Percentiles rank a stretch among this genome's conserved stretches.
Conservation (phyloP, 2,113 vertebrate species). For the Ovis canadensis region DNA sequence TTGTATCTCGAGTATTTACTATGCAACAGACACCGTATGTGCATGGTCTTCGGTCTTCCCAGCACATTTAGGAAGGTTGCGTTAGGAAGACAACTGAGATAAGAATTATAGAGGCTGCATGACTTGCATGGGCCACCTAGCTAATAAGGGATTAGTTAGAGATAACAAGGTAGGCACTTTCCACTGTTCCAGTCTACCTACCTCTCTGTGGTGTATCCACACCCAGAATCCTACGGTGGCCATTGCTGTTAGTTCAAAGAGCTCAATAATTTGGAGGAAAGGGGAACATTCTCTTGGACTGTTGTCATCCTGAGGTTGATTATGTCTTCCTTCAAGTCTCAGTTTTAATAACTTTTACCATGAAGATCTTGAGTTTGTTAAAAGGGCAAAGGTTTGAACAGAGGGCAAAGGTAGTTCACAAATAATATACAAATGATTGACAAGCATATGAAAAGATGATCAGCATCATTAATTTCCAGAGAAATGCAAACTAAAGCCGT, state of each 20-base stretch:
- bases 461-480: neutral
- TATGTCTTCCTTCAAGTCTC: neutral
- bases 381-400: neutral
- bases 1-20: neutral
- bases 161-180: neutral
- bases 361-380: neutral
- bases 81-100: neutral
- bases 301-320: neutral
- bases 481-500: neutral
- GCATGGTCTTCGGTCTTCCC: neutral
- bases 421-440: neutral
- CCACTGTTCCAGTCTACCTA: neutral
- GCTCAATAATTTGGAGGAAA: neutral
- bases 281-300: neutral
- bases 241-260: neutral
- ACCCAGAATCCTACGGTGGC: neutral
- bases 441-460: neutral
- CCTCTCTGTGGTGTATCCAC: neutral
- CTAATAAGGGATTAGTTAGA: neutral
- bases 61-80: neutral
- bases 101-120: neutral
- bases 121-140: neutral
- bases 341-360: neutral
- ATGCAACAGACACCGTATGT: neutral
- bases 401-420: neutral